Conservation (phyloP, 2,113 vertebrate genomes). For the Passer montanus region DNA sequence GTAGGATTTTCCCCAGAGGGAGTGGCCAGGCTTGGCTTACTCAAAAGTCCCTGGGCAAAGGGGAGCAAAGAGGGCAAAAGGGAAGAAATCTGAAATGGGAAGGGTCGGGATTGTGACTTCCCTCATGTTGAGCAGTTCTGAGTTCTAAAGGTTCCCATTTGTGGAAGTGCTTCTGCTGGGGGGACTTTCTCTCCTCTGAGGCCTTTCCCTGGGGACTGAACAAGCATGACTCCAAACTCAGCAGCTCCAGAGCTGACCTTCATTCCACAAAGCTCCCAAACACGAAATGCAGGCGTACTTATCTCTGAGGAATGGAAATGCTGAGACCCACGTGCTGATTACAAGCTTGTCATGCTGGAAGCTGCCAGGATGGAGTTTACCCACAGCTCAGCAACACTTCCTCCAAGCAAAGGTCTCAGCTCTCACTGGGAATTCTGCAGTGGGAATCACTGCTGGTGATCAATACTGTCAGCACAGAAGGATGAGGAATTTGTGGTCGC, state of each 20-base stretch:
- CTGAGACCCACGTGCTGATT: background rate
- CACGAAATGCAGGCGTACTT: background rate
- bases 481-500: rapidly evolving
- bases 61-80: background rate
- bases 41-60: rapidly evolving
- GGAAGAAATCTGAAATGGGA: background rate
- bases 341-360: background rate
- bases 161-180: background rate
- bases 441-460: too few species aligned
- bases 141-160: background rate
- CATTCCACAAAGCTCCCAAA: background rate
- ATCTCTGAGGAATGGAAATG: background rate
- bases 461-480: background rate
- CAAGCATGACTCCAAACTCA: background rate
- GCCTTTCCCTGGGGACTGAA: background rate
- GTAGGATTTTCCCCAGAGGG: background rate
- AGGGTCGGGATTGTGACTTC: background rate
- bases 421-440: background rate
- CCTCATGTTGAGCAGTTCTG: background rate
- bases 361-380: background rate
- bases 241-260: background rate
- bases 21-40: background rate
- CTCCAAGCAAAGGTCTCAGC: background rate
- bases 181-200: background rate
- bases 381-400: background rate